A percentile compares a stretch with the other conserved stretches of the same genome.
These are phyloP conservation scores for Elaphurus davidianus DNA, from an alignment of 2,113 vertebrate genomes.

Conservation along the genomic window DNA sequence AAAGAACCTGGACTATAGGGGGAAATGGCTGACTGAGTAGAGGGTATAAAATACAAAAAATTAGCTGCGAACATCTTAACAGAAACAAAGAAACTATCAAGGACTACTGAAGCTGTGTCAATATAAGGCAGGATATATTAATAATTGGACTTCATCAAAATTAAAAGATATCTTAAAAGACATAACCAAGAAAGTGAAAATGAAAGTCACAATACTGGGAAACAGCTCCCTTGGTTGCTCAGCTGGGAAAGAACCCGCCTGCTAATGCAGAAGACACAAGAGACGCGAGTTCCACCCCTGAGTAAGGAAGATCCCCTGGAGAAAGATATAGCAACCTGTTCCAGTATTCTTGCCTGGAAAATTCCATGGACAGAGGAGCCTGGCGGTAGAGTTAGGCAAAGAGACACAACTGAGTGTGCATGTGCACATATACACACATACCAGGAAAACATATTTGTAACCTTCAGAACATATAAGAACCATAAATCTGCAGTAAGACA, in stretches of 20 bases:
- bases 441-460: neutral
- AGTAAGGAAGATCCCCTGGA: neutral
- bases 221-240: neutral
- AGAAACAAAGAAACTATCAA: neutral
- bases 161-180: neutral
- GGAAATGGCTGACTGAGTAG: neutral
- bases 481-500: neutral
- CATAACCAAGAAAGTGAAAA: neutral
- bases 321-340: neutral
- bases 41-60: neutral
- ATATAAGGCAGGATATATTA: neutral
- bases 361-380: neutral
- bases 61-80: neutral
- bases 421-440: neutral
- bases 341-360: neutral
- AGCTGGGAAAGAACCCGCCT: neutral
- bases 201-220: neutral
- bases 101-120: neutral
- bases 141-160: neutral
- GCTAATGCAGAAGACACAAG: neutral
- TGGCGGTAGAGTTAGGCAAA: neutral
- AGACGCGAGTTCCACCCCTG: neutral
- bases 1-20: neutral
- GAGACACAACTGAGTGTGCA: neutral
- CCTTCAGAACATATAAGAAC: neutral